A percentile compares a stretch with the other conserved stretches of the same genome.
phyloP scores from a whole-genome alignment of 1,140 invertebrate species.

The Trichonephila inaurata region DNA sequence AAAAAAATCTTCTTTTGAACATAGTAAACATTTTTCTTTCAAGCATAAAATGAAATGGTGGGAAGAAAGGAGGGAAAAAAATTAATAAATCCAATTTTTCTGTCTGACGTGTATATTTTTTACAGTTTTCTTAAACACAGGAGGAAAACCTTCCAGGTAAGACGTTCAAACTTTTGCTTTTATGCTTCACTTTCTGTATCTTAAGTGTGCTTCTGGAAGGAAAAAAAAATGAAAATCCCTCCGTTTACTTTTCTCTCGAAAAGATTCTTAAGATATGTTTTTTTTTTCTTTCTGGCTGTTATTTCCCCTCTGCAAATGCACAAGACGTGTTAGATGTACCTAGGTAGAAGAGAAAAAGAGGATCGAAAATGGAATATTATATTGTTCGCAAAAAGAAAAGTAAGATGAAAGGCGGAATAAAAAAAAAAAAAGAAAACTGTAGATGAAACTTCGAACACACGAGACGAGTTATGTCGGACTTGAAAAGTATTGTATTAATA shows the following conservation, averaged over 20 bases:
- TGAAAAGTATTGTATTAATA: not conserved
- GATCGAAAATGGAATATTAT: conserved; percentile 67
- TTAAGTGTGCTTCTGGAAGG: conserved; percentile 17
- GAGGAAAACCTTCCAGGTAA: conserved; percentile 9
- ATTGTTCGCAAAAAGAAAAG: conserved; percentile 4
- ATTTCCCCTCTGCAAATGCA: conserved; percentile 33
- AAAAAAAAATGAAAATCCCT: conserved; percentile 11
- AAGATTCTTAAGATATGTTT: conserved; percentile 45
- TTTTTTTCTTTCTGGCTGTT: not conserved
- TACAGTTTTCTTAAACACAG: not conserved
- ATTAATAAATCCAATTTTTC: conserved; percentile 32
- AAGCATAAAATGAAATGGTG: conserved; percentile 1
- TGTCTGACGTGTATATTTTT: not conserved
- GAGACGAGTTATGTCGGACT: conserved; percentile 5
- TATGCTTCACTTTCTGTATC: conserved; percentile 31
- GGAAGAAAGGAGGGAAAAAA: not conserved
- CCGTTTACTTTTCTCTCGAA: conserved; percentile 37
- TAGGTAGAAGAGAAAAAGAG: conserved; percentile 10
- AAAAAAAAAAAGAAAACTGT: not conserved
- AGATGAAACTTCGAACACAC: conserved; percentile 39
- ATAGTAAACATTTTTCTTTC: conserved; percentile 6
- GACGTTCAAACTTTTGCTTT: conserved; percentile 32
- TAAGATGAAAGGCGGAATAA: not conserved
- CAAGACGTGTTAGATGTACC: conserved; percentile 41
- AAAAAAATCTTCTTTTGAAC: not conserved